These are phyloP conservation scores for Phodopus roborovskii DNA, from an alignment of 2,113 vertebrate species.

Conservation along the genomic window DNA sequence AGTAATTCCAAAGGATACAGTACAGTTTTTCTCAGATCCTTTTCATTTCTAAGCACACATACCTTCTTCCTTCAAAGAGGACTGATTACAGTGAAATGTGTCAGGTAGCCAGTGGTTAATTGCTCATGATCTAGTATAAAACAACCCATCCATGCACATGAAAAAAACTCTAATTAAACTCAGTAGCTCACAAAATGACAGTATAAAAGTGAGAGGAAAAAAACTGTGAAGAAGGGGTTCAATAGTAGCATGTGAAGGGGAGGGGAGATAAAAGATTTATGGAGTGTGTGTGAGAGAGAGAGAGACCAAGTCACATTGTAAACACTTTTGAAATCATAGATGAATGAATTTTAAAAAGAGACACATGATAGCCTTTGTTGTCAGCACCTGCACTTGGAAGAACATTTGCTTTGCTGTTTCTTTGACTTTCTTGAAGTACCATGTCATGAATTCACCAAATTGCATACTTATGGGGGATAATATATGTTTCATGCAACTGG, in stretches of 20 bases:
- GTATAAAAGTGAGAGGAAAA: not conserved
- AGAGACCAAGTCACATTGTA: not conserved
- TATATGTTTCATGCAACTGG: not conserved
- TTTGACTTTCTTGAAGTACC: not conserved
- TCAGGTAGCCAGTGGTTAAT: not conserved
- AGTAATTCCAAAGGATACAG: not conserved
- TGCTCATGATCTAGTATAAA: not conserved
- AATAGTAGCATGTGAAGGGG: too few species aligned
- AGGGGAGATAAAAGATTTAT: not conserved
- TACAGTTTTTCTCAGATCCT: not conserved
- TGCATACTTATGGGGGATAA: not conserved
- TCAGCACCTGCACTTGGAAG: not conserved
- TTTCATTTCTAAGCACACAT: not conserved
- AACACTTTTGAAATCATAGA: not conserved
- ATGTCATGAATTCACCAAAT: not conserved
- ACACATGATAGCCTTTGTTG: accelerated
- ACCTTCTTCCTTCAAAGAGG: not conserved
- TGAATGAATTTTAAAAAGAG: not conserved
- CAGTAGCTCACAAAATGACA: not conserved
- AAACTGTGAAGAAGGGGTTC: not conserved
- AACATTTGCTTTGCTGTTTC: not conserved
- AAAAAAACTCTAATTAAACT: not conserved
- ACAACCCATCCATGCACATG: not conserved
- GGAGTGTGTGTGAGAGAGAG: not conserved
- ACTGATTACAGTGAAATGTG: not conserved